Percentiles rank a stretch among this genome's conserved stretches.
These are phyloP conservation scores for Clitarchus hookeri DNA, from an alignment of 2,888 invertebrate species.

Conservation along the genomic window DNA sequence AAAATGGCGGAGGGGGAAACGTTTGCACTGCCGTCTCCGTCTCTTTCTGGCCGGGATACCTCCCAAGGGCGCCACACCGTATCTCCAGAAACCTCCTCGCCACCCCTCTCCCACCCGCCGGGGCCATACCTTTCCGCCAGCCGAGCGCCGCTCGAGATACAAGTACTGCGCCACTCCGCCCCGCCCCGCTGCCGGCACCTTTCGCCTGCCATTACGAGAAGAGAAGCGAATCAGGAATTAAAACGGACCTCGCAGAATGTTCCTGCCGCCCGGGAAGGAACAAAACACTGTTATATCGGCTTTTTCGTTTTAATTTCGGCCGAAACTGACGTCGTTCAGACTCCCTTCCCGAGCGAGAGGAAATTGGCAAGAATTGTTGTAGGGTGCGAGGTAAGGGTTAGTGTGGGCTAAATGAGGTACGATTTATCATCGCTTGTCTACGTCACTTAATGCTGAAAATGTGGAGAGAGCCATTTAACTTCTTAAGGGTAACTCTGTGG, in stretches of 20 bases:
- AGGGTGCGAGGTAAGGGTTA: background rate
- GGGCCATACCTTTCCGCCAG: slow-evolving; percentile 25
- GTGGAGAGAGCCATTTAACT: background rate
- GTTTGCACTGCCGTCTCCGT: background rate
- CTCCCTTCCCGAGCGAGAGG: background rate
- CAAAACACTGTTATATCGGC: slow-evolving; percentile 8
- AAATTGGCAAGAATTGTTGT: slow-evolving; percentile 14
- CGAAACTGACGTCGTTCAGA: background rate
- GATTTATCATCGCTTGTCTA: slow-evolving; percentile 7
- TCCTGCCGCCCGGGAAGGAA: background rate
- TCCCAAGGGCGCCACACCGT: background rate
- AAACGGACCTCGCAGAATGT: slow-evolving; percentile 33
- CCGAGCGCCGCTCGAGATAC: slow-evolving; percentile 8
- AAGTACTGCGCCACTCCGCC: background rate
- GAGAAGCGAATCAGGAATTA: slow-evolving; percentile 40
- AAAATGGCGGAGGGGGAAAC: slow-evolving; percentile 48
- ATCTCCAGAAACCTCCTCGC: slow-evolving; percentile 15
- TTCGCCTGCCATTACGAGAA: slow-evolving; percentile 29
- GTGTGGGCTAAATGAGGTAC: background rate
- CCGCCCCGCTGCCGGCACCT: background rate
- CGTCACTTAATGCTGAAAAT: background rate
- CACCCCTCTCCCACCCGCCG: background rate
- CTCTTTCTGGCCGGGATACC: slow-evolving; percentile 18
- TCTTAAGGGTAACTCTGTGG: background rate
- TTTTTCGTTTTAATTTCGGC: background rate